A percentile compares a stretch with the other conserved stretches of the same genome.
These are phyloP conservation scores for Heterotis niloticus DNA, from an alignment of 2,113 vertebrate species.

Conservation along the genomic window DNA sequence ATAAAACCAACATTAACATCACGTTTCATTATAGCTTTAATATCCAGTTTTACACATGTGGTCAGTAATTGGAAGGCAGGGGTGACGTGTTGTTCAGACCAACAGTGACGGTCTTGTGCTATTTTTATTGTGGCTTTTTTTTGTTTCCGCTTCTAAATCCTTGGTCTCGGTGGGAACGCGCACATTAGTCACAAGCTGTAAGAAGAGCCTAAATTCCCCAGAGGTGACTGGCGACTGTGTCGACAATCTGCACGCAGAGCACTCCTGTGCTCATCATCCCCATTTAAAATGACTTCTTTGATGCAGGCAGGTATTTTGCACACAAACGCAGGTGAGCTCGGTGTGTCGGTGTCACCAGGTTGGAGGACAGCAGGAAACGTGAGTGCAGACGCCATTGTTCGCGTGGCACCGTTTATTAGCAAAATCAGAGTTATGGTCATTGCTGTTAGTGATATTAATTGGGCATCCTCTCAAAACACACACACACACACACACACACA, in stretches of 20 bases:
- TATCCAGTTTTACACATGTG: too few species aligned
- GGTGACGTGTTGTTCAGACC: too few species aligned
- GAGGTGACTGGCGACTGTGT: neutral
- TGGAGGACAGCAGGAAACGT: neutral
- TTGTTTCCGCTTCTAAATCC: too few species aligned
- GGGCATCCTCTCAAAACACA: constrained; percentile 28
- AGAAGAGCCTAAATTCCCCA: neutral
- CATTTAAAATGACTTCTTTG: neutral
- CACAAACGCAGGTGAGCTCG: neutral
- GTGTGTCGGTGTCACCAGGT: neutral
- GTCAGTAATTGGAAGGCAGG: too few species aligned
- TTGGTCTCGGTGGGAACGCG: too few species aligned
- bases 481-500: constrained; percentile 26
- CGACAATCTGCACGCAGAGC: neutral
- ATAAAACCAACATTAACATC: neutral
- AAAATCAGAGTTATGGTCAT: constrained; percentile 7
- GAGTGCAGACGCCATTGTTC: neutral
- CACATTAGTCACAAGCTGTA: too few species aligned
- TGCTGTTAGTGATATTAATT: constrained; percentile 12
- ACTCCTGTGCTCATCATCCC: too few species aligned
- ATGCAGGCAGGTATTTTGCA: neutral
- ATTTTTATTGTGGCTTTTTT: too few species aligned
- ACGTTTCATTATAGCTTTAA: neutral
- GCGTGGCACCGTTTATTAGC: constrained; percentile 32
- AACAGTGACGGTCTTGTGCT: too few species aligned